Percentiles rank a stretch among this genome's conserved stretches.
These are phyloP conservation scores for Ctenosaura bakeri DNA, from an alignment of 2,797 vertebrate genomes.

Conservation along the genomic window DNA sequence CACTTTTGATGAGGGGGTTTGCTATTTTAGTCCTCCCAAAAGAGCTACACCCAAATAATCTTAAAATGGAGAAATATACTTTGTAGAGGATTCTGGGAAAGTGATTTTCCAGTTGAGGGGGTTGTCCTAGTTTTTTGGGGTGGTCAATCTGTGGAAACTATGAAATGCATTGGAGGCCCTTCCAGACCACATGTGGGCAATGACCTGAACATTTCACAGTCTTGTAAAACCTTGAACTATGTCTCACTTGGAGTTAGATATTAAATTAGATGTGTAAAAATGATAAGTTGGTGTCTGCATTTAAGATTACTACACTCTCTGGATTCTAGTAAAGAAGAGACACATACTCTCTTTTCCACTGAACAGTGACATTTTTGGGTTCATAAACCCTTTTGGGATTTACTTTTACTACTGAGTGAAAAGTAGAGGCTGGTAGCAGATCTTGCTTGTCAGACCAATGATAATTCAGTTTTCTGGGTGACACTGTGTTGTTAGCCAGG, in stretches of 20 bases:
- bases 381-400: background rate
- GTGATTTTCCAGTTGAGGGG: no score
- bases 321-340: background rate
- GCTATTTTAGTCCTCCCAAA: no score
- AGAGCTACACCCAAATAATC: no score
- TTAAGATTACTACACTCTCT: background rate
- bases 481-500: background rate
- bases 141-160: no score
- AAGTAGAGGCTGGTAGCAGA: background rate
- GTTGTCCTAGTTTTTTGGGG: no score
- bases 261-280: background rate
- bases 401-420: slow-evolving; percentile 8
- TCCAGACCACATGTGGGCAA: background rate
- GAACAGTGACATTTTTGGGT: background rate
- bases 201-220: no score
- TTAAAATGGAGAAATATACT: no score
- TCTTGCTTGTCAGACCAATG: background rate
- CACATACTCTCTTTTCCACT: background rate
- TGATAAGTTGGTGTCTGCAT: background rate
- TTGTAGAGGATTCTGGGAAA: no score
- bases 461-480: slow-evolving; percentile 4
- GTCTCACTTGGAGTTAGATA: background rate
- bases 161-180: no score
- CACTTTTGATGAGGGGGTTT: no score
- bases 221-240: background rate